Evolutionary conservation across 2,888 invertebrate species (phyloP).

Genomic region (Conus canariensis): DNA sequence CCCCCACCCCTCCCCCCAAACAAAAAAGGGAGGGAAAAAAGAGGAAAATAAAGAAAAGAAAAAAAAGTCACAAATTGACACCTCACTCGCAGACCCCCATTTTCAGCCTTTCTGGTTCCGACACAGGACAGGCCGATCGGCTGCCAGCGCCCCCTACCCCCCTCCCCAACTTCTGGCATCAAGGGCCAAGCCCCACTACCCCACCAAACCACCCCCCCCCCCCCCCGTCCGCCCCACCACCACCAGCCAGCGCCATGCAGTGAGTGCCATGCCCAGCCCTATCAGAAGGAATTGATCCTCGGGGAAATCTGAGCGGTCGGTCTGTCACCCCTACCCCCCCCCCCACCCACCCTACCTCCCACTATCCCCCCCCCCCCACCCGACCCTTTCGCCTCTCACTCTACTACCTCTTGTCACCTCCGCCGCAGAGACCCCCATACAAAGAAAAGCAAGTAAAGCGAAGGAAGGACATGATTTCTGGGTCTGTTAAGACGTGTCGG

Average conservation of each 20-base stretch:
- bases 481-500: too few relatives aligned
- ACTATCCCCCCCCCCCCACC: too few relatives aligned
- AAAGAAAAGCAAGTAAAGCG: too few relatives aligned
- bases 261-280: neutral
- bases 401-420: too few relatives aligned
- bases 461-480: too few relatives aligned
- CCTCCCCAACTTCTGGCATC: neutral
- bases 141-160: neutral
- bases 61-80: slow-evolving; percentile 43
- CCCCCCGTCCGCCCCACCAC: neutral
- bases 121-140: neutral
- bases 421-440: too few relatives aligned
- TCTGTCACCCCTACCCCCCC: neutral
- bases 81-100: neutral
- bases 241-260: neutral
- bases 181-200: neutral
- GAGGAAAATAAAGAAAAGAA: neutral
- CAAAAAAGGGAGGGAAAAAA: neutral
- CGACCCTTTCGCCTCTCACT: too few relatives aligned
- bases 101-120: slow-evolving; percentile 26
- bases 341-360: too few relatives aligned
- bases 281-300: slow-evolving; percentile 29
- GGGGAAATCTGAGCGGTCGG: slow-evolving; percentile 21
- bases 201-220: neutral
- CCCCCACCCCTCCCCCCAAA: neutral